Base-by-base conservation (phyloP, 2,888 invertebrate species). In the Agelastica alni region DNA sequence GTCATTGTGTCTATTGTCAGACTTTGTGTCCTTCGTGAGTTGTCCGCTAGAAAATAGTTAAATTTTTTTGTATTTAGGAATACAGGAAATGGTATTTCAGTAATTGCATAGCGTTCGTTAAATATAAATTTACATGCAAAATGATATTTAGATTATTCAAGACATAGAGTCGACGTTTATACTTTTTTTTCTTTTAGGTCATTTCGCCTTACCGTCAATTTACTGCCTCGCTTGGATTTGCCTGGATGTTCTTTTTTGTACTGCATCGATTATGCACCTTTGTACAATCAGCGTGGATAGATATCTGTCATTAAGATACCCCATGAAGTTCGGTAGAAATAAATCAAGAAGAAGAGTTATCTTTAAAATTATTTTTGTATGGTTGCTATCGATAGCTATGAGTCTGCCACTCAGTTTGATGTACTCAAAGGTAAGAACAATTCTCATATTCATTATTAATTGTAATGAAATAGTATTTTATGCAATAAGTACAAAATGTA, bases 261-360 rank as follows among this genome's bases (percentile, higher is more conserved):
- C 97, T 0, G 94, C 96, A 1, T 95, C 95, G 62, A 97, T 97
- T 69, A 92, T 97, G 86, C 97, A 98, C 76, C 82, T 97, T 34
- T 96, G 96, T 74, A 96, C 96, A 32, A 96, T 97, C 73, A 95
- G 96, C 60, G 88, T 97, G 58, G 97, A 97, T 79, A 86, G 96
- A 70, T 96, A 93, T 77, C 84, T 96, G 42, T 94, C 93, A 17
- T 83, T 94, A 48, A 85, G 93, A 14, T 93, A 93, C 70, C 96
- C 96, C 0, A 94, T 97, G 91, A 87, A 91, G 71, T 93, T 93
- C 68, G 93, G 93, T 26, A 81, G 94, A 45, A 93, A 93, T 75
- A 94, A 93, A 74, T 93, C 94, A 7, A 83, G 91, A 52, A 83
- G 89, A 54, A 78, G 93, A 58, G 93, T 93, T 18, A 87, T 88